phyloP scores from a whole-genome alignment of 2,888 invertebrate genomes.

The Drosophila vallismaia region DNA sequence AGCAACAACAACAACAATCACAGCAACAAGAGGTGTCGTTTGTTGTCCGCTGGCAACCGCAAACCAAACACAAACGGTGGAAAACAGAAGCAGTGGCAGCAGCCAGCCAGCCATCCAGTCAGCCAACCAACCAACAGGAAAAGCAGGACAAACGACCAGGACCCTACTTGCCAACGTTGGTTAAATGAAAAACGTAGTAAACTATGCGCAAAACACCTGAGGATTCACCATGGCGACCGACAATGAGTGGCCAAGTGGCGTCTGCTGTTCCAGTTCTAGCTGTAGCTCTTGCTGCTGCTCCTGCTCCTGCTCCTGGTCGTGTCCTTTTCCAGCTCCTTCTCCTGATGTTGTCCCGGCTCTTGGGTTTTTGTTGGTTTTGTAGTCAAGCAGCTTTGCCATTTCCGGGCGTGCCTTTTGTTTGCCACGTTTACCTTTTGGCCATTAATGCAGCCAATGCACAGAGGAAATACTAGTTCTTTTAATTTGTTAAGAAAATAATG shows the following conservation, averaged over 20 bases:
- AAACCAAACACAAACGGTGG: constrained; percentile 52
- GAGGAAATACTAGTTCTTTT: background rate
- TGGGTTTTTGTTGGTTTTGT: constrained; percentile 45
- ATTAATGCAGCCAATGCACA: constrained; percentile 22
- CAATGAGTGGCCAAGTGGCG: constrained; percentile 75
- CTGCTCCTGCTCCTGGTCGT: constrained; percentile 18
- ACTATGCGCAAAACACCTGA: constrained; percentile 81
- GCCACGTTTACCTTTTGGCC: constrained; percentile 69
- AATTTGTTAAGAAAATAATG: background rate
- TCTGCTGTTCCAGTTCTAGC: constrained; percentile 49
- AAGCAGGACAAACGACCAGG: constrained; percentile 59
- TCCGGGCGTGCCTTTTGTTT: constrained; percentile 74
- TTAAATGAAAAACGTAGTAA: constrained; percentile 78
- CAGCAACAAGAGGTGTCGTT: constrained; percentile 41
- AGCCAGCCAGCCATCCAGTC: background rate
- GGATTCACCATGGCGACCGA: constrained; percentile 79
- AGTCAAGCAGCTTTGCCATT: constrained; percentile 77
- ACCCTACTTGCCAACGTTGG: constrained; percentile 52
- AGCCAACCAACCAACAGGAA: constrained; percentile 33
- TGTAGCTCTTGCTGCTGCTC: constrained; percentile 43
- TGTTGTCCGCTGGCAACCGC: constrained; percentile 61
- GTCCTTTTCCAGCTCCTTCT: constrained; percentile 20
- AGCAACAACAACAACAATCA: constrained; percentile 39
- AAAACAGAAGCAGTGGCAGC: constrained; percentile 7
- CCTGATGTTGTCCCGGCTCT: constrained; percentile 2